phyloP scores from a whole-genome alignment of 2,888 invertebrate genomes.

The Sipunculus nudus region DNA sequence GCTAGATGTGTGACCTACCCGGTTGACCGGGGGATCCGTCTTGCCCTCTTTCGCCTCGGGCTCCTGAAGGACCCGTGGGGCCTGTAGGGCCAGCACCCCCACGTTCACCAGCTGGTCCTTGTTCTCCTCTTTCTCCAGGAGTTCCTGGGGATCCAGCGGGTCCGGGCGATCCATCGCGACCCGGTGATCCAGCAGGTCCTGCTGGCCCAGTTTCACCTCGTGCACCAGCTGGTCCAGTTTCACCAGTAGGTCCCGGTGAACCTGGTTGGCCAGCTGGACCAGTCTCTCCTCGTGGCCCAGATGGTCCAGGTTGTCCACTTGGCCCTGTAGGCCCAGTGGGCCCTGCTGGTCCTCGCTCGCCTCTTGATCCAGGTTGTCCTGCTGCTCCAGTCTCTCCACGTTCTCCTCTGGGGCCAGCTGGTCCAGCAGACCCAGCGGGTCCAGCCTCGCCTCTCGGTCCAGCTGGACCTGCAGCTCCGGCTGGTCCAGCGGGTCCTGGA shows the following conservation, averaged over 20 bases:
- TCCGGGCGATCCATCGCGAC: conserved; percentile 19
- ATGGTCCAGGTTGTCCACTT: conserved; percentile 4
- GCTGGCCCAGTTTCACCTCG: conserved; percentile 13
- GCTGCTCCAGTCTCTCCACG: conserved; percentile 2
- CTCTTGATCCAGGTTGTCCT: not conserved
- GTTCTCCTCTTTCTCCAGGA: conserved; percentile 1
- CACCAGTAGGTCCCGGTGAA: conserved; percentile 10
- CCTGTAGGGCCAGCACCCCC: conserved; percentile 2
- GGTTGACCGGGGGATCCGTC: not conserved
- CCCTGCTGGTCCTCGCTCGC: not conserved
- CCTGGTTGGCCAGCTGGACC: conserved; percentile 7
- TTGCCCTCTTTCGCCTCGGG: conserved; percentile 1
- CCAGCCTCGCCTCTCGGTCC: not conserved
- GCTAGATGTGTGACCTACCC: too few relatives aligned
- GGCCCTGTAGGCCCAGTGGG: conserved; percentile 6
- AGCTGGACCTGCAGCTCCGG: conserved; percentile 1
- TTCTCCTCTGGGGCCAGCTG: conserved; percentile 2
- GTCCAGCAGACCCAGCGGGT: conserved; percentile 1
- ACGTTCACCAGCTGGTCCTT: not conserved
- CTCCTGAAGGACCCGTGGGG: not conserved
- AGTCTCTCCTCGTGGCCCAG: conserved; percentile 11
- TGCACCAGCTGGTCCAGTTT: conserved; percentile 21
- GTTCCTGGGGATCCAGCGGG: conserved; percentile 12
- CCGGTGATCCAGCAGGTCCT: conserved; percentile 13
- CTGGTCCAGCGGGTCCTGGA: conserved; percentile 7